Percentiles rank a stretch among this genome's conserved stretches.
Evolutionary conservation across 2,113 vertebrate species (phyloP).

Genomic region (Hymenochirus boettgeri): DNA sequence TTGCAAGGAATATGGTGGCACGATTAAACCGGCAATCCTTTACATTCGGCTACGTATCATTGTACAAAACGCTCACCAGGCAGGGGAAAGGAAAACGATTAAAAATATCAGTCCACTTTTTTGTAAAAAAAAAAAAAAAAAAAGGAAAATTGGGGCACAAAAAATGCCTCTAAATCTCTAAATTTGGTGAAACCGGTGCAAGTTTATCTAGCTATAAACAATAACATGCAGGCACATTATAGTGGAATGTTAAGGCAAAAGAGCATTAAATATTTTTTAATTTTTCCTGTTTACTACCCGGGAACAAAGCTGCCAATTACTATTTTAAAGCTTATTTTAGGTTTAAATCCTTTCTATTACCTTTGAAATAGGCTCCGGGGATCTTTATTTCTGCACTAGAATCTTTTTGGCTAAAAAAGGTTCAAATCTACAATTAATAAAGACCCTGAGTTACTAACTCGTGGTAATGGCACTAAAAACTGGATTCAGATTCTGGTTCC

Average conservation of each 20-base stretch:
- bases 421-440: background rate
- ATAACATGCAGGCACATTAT: background rate
- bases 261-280: background rate
- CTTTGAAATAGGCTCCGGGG: background rate
- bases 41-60: background rate
- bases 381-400: background rate
- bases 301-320: background rate
- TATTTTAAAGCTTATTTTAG: background rate
- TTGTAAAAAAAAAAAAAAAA: too few species aligned
- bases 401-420: background rate
- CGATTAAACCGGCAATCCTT: background rate
- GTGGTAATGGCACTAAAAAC: background rate
- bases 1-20: background rate
- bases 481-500: background rate
- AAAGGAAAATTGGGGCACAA: too few species aligned
- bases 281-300: background rate
- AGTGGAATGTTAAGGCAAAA: slow-evolving; percentile 27
- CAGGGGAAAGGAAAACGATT: background rate
- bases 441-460: background rate
- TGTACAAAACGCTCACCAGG: background rate
- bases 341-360: background rate
- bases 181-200: slow-evolving; percentile 11
- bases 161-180: background rate
- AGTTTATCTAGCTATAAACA: background rate
- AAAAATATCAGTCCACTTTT: background rate